These are phyloP conservation scores for Habroteleia sp. DNA, from an alignment of 2,888 invertebrate species.

Conservation along the genomic window DNA sequence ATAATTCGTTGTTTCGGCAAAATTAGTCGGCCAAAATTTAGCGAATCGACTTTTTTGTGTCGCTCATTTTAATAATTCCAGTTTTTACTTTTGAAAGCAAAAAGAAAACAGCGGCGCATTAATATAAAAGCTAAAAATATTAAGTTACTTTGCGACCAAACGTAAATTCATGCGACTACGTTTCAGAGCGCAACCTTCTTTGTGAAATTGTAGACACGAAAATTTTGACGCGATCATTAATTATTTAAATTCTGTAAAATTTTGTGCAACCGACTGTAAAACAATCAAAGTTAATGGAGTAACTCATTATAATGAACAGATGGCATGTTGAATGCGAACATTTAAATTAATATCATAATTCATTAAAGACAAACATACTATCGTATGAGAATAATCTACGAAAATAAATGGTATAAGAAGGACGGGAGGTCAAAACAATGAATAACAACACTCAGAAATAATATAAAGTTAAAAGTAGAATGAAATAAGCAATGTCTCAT, in stretches of 20 bases:
- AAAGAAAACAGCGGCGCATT: constrained; percentile 45
- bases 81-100: constrained; percentile 6
- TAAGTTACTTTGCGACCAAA: constrained; percentile 25
- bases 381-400: constrained; percentile 5
- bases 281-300: constrained; percentile 42
- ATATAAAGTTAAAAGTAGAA: no score
- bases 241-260: constrained; percentile 32
- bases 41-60: constrained; percentile 25
- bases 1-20: constrained; percentile 21
- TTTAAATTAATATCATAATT: constrained; percentile 16
- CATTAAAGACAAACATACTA: constrained; percentile 6
- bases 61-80: constrained; percentile 32
- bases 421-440: no score
- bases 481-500: no score
- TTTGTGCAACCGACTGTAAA: constrained; percentile 3
- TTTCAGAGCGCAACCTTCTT: constrained; percentile 22
- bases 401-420: constrained; percentile 10
- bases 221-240: constrained; percentile 32
- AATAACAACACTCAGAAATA: constrained; percentile 1
- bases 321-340: not conserved
- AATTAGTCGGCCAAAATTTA: constrained; percentile 20
- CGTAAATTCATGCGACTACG: constrained; percentile 14
- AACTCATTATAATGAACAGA: constrained; percentile 25
- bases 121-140: constrained; percentile 55
- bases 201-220: constrained; percentile 24